Percentiles rank a stretch among this genome's conserved stretches.
These are phyloP conservation scores for Apeltes quadracus DNA, from an alignment of 2,113 vertebrate genomes.

Conservation along the genomic window DNA sequence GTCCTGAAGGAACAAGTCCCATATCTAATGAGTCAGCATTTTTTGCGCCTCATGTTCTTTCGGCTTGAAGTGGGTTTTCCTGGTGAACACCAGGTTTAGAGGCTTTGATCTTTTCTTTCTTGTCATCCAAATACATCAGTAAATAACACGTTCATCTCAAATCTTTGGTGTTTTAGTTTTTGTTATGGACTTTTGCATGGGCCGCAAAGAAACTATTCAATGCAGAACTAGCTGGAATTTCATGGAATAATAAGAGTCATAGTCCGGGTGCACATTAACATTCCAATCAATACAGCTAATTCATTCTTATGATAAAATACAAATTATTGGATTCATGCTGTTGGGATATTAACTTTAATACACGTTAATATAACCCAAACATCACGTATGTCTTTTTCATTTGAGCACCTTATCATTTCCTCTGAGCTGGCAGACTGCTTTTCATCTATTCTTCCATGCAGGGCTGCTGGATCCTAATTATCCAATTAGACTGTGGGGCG, in stretches of 20 bases:
- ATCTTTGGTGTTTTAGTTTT: no score
- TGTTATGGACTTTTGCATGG: background rate
- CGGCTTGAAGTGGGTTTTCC: no score
- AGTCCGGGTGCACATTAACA: background rate
- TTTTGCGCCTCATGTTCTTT: background rate
- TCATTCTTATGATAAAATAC: no score
- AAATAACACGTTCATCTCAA: no score
- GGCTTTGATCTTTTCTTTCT: background rate
- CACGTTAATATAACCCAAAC: background rate
- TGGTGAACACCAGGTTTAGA: no score
- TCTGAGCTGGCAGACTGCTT: conserved; percentile 41
- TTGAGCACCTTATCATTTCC: conserved; percentile 10
- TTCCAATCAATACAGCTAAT: background rate
- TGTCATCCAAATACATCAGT: background rate
- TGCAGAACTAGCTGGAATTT: background rate
- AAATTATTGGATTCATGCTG: no score
- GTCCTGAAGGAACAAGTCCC: background rate
- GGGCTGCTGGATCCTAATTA: conserved; percentile 67
- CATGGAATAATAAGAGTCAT: background rate
- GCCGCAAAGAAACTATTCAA: background rate
- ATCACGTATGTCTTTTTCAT: background rate
- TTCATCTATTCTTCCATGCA: conserved; percentile 55
- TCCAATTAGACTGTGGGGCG: conserved; percentile 67
- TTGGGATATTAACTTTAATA: no score
- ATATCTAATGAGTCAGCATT: background rate